Base-by-base conservation (phyloP, 2,888 invertebrate genomes). In the Tortricodes alternella region DNA sequence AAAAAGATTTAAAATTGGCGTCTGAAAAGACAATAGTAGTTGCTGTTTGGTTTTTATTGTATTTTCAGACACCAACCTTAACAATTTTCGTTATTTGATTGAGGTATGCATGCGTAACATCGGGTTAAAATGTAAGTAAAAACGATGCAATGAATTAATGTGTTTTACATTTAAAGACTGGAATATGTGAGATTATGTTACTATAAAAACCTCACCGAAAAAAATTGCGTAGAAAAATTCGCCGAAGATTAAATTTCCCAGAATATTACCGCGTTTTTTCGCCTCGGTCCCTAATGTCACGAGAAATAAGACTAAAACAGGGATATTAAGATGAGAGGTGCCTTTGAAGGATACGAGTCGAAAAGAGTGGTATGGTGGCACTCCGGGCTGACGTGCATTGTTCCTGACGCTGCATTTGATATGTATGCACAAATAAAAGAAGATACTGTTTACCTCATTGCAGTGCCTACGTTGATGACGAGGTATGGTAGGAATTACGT, bases 241-340 rank as follows among this genome's bases (percentile, higher is more conserved):
- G 2, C 2, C 13, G 9, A 18, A 0, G 9, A 37, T 23, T 2
- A 13, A 18, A 37, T 18, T 44, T 15, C 2, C 21, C 56, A 56
- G 50, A 56, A 56, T 56, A 56, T 64, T 67, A 39, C 71, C 76
- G 72, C 75, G 68, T 78, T 75, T 74, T 65, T 66, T 60, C 61
- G 64, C 46, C 67, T 67, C 72, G 74, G 67, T 71, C 71, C 75
- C 75, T 86, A 85, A 85, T 84, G 85, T 84, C 82, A 83, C 80
- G 73, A 78, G 74, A 85, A 89, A 89, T 87, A 87, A 88, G 86
- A 84, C 79, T 84, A 85, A 86, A 89, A 87, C 83, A 78, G 76
- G 80, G 74, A 82, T 87, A 87, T 86, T 86, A 88, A 87, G 88
- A 86, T 80, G 83, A 85, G 85, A 85, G 85, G 65, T 63, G 76